A percentile compares a stretch with the other conserved stretches of the same genome.
Evolutionary conservation across 2,888 invertebrate genomes (phyloP).

Genomic region (Azorinus chamasolen): DNA sequence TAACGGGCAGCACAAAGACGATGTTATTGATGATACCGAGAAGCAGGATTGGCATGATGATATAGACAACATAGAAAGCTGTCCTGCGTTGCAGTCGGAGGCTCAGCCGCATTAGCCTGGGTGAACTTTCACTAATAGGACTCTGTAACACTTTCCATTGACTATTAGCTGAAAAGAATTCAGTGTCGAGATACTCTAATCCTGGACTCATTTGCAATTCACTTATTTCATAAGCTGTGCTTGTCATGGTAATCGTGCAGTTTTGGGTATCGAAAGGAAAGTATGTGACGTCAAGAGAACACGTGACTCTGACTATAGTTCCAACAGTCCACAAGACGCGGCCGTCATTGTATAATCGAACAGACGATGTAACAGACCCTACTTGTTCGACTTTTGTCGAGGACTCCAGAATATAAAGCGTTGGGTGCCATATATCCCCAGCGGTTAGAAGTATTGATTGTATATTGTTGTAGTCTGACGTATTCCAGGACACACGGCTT

Average conservation of each 20-base stretch:
- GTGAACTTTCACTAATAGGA: too few species aligned
- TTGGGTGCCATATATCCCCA: slow-evolving; percentile 18
- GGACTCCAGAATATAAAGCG: slow-evolving; percentile 11
- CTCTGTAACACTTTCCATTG: slow-evolving; percentile 12
- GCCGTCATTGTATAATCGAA: background rate
- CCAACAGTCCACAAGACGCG: slow-evolving; percentile 7
- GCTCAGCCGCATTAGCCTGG: background rate
- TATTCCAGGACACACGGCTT: slow-evolving; percentile 12
- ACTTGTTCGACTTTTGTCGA: background rate
- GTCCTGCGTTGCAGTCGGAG: background rate
- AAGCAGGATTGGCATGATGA: slow-evolving; percentile 50
- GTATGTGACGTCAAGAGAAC: slow-evolving; percentile 15
- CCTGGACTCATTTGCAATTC: background rate
- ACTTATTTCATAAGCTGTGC: background rate
- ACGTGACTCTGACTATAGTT: slow-evolving; percentile 2
- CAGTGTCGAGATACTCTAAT: background rate
- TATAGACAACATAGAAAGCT: slow-evolving; percentile 39
- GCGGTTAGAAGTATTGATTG: background rate
- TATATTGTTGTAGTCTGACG: background rate
- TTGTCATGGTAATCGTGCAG: slow-evolving; percentile 7
- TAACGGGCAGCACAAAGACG: slow-evolving; percentile 49
- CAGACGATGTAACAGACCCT: background rate
- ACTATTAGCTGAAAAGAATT: slow-evolving; percentile 6
- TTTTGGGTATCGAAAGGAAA: slow-evolving; percentile 25
- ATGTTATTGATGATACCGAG: slow-evolving; percentile 39